These are phyloP conservation scores for Pluvialis apricaria DNA, from an alignment of 2,113 vertebrate genomes.

Conservation along the genomic window DNA sequence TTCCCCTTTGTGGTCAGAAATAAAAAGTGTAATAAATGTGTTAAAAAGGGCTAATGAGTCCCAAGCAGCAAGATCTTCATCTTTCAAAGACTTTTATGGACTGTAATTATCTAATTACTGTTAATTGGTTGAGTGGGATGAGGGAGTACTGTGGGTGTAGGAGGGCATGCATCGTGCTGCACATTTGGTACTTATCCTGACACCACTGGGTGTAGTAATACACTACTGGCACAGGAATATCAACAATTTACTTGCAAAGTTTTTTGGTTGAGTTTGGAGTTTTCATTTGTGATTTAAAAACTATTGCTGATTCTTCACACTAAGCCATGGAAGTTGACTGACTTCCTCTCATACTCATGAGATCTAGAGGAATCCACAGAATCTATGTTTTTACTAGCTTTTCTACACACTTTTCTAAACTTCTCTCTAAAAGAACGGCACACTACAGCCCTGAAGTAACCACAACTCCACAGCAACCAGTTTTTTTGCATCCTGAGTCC, in stretches of 20 bases:
- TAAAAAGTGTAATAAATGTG: slow-evolving; percentile 57
- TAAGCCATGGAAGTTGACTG: background rate
- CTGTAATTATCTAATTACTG: slow-evolving; percentile 62
- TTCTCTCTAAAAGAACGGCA: background rate
- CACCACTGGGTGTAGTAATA: background rate
- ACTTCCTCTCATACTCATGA: background rate
- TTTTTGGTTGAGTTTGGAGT: background rate
- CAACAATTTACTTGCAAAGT: background rate
- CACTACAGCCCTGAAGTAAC: background rate
- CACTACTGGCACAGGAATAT: background rate
- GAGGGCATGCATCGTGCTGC: background rate
- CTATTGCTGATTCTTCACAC: background rate
- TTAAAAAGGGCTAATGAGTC: slow-evolving; percentile 59
- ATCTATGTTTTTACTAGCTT: background rate
- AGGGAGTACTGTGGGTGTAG: background rate
- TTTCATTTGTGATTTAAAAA: slow-evolving; percentile 12
- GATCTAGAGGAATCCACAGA: background rate
- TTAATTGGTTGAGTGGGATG: slow-evolving; percentile 58
- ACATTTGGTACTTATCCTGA: background rate
- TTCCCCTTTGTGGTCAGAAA: slow-evolving; percentile 32
- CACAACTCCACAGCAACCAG: background rate
- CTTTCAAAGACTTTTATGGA: slow-evolving; percentile 54
- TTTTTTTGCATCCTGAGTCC: background rate
- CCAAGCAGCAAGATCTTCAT: slow-evolving; percentile 38
- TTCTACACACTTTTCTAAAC: background rate